phyloP scores from a whole-genome alignment of 1,140 invertebrate species.

The Listronotus oregonensis region DNA sequence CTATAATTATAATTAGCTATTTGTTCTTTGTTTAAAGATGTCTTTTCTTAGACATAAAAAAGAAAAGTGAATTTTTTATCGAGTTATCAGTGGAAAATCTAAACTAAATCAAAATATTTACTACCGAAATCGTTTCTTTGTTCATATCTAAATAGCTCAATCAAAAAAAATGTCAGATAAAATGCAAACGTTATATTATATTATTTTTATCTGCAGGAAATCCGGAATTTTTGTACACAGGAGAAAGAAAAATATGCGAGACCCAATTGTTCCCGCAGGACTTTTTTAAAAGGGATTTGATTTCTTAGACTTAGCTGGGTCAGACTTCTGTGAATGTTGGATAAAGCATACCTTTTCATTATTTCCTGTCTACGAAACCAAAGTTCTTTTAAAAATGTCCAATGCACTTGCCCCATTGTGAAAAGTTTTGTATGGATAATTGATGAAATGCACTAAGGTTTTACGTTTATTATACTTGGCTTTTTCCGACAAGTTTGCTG shows the following conservation, averaged over 20 bases:
- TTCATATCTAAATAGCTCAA: conserved; percentile 3
- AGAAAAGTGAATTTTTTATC: too few relatives aligned
- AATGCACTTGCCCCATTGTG: conserved; percentile 5
- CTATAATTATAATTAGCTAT: too few relatives aligned
- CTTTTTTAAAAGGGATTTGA: conserved; percentile 20
- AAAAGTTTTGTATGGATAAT: conserved; percentile 1
- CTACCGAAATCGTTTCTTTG: conserved; percentile 19
- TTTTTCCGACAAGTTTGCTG: too few relatives aligned
- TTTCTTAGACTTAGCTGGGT: conserved; percentile 21
- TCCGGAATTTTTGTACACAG: conserved; percentile 20
- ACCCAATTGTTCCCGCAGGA: conserved; percentile 30
- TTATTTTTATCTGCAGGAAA: conserved; percentile 30
- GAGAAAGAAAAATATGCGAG: conserved; percentile 14
- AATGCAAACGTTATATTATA: conserved; percentile 19
- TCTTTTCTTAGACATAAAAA: too few relatives aligned
- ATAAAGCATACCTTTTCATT: conserved; percentile 22
- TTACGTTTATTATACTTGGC: too few relatives aligned
- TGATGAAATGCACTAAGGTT: too few relatives aligned
- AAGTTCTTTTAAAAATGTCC: conserved; percentile 14
- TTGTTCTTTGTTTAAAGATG: too few relatives aligned
- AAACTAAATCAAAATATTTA: too few relatives aligned
- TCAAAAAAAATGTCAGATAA: conserved; percentile 20
- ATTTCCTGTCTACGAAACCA: conserved; percentile 6
- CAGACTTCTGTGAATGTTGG: conserved; percentile 23
- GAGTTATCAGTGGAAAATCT: too few relatives aligned